phyloP scores from a whole-genome alignment of 2,888 invertebrate genomes.

The Stenodema calcarata region DNA sequence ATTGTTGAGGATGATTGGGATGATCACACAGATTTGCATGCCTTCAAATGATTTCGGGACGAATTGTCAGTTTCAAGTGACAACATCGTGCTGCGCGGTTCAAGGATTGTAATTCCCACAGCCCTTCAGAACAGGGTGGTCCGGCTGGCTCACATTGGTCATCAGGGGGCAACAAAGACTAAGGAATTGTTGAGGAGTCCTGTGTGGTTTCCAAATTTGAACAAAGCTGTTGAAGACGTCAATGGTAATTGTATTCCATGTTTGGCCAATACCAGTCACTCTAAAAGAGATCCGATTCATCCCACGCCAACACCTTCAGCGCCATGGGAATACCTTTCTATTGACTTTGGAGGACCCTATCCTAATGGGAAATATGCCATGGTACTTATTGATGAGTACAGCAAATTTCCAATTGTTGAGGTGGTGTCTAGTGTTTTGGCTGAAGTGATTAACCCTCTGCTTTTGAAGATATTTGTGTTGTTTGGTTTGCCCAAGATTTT shows the following conservation, averaged over 20 bases:
- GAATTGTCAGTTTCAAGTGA: not conserved
- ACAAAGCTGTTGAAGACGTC: not conserved
- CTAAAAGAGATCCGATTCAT: not conserved
- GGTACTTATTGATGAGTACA: not conserved
- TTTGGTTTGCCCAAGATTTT: not conserved
- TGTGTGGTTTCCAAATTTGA: not conserved
- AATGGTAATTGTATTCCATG: not conserved
- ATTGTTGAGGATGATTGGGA: too few species aligned
- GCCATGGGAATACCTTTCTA: conserved; percentile 11
- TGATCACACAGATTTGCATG: too few species aligned
- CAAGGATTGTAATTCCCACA: not conserved
- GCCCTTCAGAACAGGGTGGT: not conserved
- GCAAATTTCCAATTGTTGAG: not conserved
- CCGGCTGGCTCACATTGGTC: not conserved
- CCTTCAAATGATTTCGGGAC: not conserved
- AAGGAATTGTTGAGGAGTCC: not conserved
- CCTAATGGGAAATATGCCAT: conserved; percentile 19
- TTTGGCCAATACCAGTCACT: not conserved
- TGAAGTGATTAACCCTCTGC: not conserved
- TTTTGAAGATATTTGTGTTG: not conserved
- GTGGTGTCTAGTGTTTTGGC: not conserved
- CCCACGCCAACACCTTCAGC: not conserved
- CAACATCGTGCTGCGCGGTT: not conserved
- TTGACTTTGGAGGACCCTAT: conserved; percentile 2
- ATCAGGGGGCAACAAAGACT: not conserved